Evolutionary conservation across 2,113 vertebrate genomes (phyloP).

Genomic region (Podilymbus podiceps): DNA sequence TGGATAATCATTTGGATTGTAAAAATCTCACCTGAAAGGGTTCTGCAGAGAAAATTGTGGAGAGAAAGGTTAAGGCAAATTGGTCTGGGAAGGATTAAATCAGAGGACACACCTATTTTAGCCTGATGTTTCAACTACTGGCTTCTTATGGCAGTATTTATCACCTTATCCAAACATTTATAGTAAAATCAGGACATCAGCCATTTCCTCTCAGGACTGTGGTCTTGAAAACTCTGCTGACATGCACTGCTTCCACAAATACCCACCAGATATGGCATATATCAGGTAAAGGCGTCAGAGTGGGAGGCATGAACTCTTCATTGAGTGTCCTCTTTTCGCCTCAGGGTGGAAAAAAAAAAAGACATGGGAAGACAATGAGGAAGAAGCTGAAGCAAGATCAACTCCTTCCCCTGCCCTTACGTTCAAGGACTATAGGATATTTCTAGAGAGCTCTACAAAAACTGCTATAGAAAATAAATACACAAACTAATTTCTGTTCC

Average conservation of each 20-base stretch:
- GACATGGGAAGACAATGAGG: background rate
- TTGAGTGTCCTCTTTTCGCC: background rate
- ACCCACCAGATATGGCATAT: background rate
- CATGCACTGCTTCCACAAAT: background rate
- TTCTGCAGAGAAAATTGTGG: background rate
- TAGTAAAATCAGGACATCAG: background rate
- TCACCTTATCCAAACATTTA: background rate
- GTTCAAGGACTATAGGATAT: background rate
- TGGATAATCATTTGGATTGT: background rate
- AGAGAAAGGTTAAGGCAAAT: background rate
- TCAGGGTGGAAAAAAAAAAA: background rate
- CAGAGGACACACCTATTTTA: background rate
- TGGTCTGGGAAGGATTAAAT: background rate
- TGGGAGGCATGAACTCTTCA: background rate
- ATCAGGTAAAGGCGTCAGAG: background rate
- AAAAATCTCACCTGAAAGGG: background rate
- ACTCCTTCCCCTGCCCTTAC: background rate
- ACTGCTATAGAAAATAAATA: background rate
- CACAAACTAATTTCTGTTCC: background rate
- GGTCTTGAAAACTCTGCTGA: conserved; percentile 3
- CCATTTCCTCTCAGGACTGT: background rate
- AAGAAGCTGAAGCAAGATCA: background rate
- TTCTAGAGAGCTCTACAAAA: background rate
- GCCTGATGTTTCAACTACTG: background rate
- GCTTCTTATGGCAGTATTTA: background rate